Evolutionary conservation across 2,113 vertebrate genomes (phyloP), one percentile per base, ranked within the genome.

Genomic region (Nannobrachium achirus): DNA sequence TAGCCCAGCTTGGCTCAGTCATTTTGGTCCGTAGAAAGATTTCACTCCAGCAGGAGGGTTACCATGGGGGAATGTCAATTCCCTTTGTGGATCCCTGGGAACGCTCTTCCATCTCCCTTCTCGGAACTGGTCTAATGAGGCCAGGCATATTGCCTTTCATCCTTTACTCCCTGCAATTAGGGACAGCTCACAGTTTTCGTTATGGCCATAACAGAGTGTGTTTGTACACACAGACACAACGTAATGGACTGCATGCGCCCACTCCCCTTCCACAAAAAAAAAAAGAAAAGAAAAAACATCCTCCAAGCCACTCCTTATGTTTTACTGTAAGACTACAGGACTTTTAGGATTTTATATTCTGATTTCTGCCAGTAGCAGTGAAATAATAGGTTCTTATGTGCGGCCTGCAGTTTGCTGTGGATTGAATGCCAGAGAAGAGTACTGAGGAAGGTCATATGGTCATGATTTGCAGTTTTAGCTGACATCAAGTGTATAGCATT

Each of bases 81-180:
- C 88, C 83, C 84, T 87, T 90, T 87, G 86, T 90, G 88, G 86
- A 68, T 89, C 86, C 78, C 87, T 88, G 88, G 86, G 90, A 92
- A 92, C 83, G 63, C 63, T 85, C 87, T 79, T 81, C 87, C 85
- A 81, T 82, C 80, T 86, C 84, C 76, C 88, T 89, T 86, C 82
- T 89, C 76, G 71, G 86, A 89, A 88, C 82, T 74, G 80, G 77
- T 90, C 80, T 91, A 92, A 92, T 89, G 87, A 91, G 90, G 89
- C 88, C 88, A 89, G 86, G 78, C 86, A 80, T 89, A 89, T 91
- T 90, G 85, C 82, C 86, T 92, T 92, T 91, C 88, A 90, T 91
- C 78, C 85, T 66, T 76, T 78, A 80, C 87, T 86, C 86, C 62
- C 79, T 84, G 84, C 86, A 86, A 87, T 88, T 87, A 89, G 86